Conservation (phyloP, 2,888 invertebrate species). For the Vesta saturnalis region DNA sequence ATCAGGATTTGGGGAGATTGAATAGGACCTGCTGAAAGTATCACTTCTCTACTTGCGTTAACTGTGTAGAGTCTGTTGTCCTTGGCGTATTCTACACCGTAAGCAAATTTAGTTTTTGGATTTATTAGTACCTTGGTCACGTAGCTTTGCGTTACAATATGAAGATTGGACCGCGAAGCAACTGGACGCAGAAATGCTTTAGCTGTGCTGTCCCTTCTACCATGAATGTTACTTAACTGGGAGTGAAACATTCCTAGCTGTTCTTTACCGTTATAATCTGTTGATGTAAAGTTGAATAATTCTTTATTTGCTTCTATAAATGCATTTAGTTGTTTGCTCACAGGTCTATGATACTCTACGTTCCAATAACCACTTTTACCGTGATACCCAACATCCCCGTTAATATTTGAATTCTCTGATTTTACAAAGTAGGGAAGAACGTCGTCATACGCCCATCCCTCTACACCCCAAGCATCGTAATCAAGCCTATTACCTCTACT, state of each 20-base stretch:
- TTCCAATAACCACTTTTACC: conserved; percentile 73
- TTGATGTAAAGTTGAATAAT: conserved; percentile 65
- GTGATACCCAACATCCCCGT: conserved; percentile 73
- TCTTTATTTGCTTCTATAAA: conserved; percentile 72
- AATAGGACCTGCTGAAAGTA: conserved; percentile 80
- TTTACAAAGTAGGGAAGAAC: conserved; percentile 55
- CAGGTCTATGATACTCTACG: conserved; percentile 70
- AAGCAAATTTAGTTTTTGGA: conserved; percentile 61
- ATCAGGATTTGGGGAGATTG: conserved; percentile 61
- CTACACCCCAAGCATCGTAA: conserved; percentile 42
- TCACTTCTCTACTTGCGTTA: conserved; percentile 72
- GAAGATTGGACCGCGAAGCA: conserved; percentile 65
- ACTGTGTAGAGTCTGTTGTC: conserved; percentile 62
- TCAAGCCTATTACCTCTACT: conserved; percentile 42
- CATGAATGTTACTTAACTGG: conserved; percentile 70
- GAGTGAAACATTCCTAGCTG: conserved; percentile 71
- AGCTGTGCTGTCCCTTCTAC: conserved; percentile 69
- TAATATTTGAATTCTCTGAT: conserved; percentile 49
- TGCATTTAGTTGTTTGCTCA: conserved; percentile 68
- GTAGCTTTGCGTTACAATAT: conserved; percentile 66
- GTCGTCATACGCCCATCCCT: conserved; percentile 62
- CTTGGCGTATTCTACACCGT: conserved; percentile 67
- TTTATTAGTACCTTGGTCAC: conserved; percentile 68
- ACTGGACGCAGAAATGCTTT: conserved; percentile 69
- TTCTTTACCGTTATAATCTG: conserved; percentile 71